phyloP scores from a whole-genome alignment of 2,797 vertebrate species.

The Austrolebias charrua region DNA sequence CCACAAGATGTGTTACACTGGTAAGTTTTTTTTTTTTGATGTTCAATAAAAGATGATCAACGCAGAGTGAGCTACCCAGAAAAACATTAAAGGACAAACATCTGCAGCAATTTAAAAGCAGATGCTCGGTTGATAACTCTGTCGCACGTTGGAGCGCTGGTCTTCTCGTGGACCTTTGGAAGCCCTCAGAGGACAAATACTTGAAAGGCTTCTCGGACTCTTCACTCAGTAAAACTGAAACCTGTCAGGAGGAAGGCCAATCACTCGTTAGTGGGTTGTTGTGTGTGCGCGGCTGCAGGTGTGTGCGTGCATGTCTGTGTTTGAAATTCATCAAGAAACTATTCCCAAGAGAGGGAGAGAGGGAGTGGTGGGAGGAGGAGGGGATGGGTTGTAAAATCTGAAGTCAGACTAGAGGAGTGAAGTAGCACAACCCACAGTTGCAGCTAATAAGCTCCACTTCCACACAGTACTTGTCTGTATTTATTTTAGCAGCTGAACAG shows the following conservation, averaged over 20 bases:
- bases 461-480: constrained; percentile 41
- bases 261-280: constrained; percentile 39
- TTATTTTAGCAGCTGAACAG: constrained; percentile 52
- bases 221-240: constrained; percentile 22
- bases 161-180: constrained; percentile 43
- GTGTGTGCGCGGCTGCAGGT: constrained; percentile 24
- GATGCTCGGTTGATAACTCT: constrained; percentile 1
- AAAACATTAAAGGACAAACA: neutral
- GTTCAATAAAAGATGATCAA: too few species aligned
- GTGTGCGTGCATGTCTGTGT: constrained; percentile 20
- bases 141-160: constrained; percentile 7
- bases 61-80: too few species aligned
- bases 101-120: neutral
- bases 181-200: constrained; percentile 28
- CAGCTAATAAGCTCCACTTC: constrained; percentile 50
- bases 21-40: too few species aligned
- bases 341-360: constrained; percentile 28
- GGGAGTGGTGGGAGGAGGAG: constrained; percentile 3
- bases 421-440: constrained; percentile 50
- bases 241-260: constrained; percentile 31
- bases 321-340: constrained; percentile 52
- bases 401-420: constrained; percentile 37
- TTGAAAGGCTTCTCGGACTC: constrained; percentile 52
- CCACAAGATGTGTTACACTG: too few species aligned
- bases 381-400: constrained; percentile 5